These are phyloP conservation scores for Catharus ustulatus DNA, from an alignment of 2,797 vertebrate genomes.

Conservation along the genomic window DNA sequence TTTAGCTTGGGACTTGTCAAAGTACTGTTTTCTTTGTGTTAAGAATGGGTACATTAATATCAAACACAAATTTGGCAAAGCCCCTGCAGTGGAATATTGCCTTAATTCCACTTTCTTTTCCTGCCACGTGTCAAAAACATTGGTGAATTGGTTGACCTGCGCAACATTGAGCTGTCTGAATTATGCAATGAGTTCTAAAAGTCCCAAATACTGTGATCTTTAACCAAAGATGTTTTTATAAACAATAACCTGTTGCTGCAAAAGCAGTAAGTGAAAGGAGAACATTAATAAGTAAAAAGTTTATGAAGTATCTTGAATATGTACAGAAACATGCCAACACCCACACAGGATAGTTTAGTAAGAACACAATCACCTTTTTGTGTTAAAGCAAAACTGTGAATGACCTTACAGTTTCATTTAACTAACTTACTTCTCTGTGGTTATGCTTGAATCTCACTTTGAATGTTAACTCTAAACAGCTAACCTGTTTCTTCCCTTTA, in stretches of 20 bases:
- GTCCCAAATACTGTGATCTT: neutral
- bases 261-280: neutral
- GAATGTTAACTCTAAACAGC: constrained; percentile 84
- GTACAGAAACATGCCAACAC: neutral
- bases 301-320: neutral
- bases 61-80: neutral
- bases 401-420: constrained; percentile 74
- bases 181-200: neutral
- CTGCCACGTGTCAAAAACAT: neutral
- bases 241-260: neutral
- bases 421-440: constrained; percentile 81
- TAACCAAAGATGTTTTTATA: neutral
- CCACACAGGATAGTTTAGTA: neutral
- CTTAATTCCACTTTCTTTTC: neutral
- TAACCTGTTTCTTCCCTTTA: constrained; percentile 89
- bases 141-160: neutral
- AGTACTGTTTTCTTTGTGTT: neutral
- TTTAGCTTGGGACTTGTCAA: neutral
- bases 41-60: neutral
- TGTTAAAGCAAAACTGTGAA: constrained; percentile 69
- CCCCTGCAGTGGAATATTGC: neutral
- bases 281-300: neutral
- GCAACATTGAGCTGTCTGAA: neutral
- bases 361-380: neutral
- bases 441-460: constrained; percentile 82